Evolutionary conservation across 1,140 invertebrate species (phyloP), one percentile per base, ranked within the genome.

Genomic region (Drosophila dunni): DNA sequence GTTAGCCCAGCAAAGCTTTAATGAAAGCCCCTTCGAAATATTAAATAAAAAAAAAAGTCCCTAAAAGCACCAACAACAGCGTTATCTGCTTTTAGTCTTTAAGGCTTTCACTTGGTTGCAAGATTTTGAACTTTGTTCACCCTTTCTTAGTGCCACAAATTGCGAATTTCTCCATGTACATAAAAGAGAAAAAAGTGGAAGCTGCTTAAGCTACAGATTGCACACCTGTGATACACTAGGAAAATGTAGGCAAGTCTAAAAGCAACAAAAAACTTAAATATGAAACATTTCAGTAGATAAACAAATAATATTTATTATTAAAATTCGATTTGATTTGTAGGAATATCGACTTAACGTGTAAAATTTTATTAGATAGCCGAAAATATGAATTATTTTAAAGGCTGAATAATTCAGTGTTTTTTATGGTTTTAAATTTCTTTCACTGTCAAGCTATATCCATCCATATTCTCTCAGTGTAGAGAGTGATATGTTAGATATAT

Each of bases 151-250:
- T 42, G 61, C n/a, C 62, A 42, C 38, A 24, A 46, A 69, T 62
- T 62, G 29, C 15, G 4, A 46, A 36, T 36, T 29, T 46, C 34
- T 45, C 13, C 11, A 7, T 38, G 36, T 56, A 29, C 1, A 5
- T 0, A 36, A 17, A 8, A 54, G 8, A 17, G 7, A 54, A 36
- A 15, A 54, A 54, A 34, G 0, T 38, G 51, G 13, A 15, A 54
- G 51, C 51, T 38, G 33, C 51, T 38, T 54, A 54, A 54, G 33
- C 34, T 15, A 38, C 34, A 15, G n/a, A 5, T 13, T 46, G 50
- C 48, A 48, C 60, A 70, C 60, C 60, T 70, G 60, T 70, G 67
- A 24, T 29, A 29, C 56, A 68, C 44, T 66, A 29, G 36, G 1
- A 36, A 38, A 61, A 50, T 4, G 48, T 0, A 0, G 0, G 3